A percentile compares a stretch with the other conserved stretches of the same genome.
Evolutionary conservation across 2,888 invertebrate genomes (phyloP).

Genomic region (Drosophila robusta): DNA sequence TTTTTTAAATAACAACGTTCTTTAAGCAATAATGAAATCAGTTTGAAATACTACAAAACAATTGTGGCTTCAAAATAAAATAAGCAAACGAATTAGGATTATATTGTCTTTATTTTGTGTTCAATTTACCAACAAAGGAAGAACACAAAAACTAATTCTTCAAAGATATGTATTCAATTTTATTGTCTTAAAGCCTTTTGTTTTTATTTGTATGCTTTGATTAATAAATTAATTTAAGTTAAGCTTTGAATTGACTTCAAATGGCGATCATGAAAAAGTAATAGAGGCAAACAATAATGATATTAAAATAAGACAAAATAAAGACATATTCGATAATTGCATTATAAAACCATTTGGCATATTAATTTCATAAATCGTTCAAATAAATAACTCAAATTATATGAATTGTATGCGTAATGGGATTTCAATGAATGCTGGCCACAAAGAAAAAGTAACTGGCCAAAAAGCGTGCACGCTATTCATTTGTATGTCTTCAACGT

Average conservation of each 20-base stretch:
- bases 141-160: too few species aligned
- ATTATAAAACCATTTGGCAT: slow-evolving; percentile 4
- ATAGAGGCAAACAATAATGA: background rate
- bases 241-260: too few species aligned
- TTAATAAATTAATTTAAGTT: slow-evolving; percentile 10
- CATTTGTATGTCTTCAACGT: slow-evolving; percentile 48
- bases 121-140: too few species aligned
- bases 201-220: slow-evolving; percentile 1
- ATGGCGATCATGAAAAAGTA: background rate
- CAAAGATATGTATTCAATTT: background rate
- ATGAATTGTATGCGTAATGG: slow-evolving; percentile 28
- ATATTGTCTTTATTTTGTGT: too few species aligned
- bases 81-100: too few species aligned
- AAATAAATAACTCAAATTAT: background rate
- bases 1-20: too few species aligned
- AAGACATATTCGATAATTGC: background rate
- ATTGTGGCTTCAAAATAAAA: too few species aligned
- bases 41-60: too few species aligned
- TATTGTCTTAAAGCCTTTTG: background rate
- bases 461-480: slow-evolving; percentile 15
- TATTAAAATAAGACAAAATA: background rate
- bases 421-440: slow-evolving; percentile 22
- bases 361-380: slow-evolving; percentile 22
- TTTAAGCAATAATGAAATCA: too few species aligned
- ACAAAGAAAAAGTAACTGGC: slow-evolving; percentile 9